Evolutionary conservation across 2,113 vertebrate species (phyloP).

Genomic region (Dolichotis patagonum): DNA sequence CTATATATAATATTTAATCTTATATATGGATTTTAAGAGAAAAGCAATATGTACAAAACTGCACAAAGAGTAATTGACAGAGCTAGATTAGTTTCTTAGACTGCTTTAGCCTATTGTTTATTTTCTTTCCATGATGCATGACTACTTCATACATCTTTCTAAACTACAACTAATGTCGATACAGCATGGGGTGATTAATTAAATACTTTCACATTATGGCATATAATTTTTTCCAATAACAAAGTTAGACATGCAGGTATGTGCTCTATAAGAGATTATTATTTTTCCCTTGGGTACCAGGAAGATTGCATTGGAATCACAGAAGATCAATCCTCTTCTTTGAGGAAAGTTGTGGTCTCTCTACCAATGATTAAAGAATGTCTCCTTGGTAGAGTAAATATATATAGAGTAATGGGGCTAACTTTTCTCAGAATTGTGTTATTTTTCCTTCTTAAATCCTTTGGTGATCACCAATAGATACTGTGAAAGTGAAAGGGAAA

Average conservation of each 20-base stretch:
- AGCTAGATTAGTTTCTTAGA: neutral
- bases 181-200: neutral
- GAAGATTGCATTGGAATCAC: neutral
- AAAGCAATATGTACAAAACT: neutral
- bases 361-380: neutral
- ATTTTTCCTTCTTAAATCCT: neutral
- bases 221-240: neutral
- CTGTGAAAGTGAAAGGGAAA: too few species aligned
- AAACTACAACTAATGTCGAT: neutral
- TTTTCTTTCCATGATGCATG: neutral
- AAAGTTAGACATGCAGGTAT: neutral
- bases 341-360: neutral
- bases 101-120: neutral
- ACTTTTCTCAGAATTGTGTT: neutral
- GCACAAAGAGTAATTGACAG: neutral
- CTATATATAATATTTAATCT: neutral
- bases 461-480: neutral
- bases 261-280: neutral
- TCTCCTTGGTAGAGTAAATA: neutral
- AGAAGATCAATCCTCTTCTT: neutral
- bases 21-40: slow-evolving; percentile 51
- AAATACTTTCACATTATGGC: neutral
- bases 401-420: neutral
- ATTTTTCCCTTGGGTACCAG: neutral
- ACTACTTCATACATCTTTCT: neutral